Evolutionary conservation across 2,797 vertebrate genomes (phyloP).

Genomic region (Botia almorhae): DNA sequence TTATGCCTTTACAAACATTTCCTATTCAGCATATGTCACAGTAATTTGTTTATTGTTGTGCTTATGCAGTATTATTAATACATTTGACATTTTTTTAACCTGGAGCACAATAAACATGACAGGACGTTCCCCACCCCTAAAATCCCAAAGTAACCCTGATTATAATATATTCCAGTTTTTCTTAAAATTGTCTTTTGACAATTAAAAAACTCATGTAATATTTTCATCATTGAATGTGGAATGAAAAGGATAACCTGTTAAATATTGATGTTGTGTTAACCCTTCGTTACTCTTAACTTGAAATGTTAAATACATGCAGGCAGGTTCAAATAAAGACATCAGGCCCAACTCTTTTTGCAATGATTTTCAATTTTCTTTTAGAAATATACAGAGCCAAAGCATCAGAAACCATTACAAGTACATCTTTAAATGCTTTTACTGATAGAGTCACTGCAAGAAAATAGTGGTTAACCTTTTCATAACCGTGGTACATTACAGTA

Average conservation of each 20-base stretch:
- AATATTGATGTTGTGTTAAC: too few relatives aligned
- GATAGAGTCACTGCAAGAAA: constrained; percentile 76
- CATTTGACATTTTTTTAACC: too few relatives aligned
- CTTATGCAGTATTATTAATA: not conserved
- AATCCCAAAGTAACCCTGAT: not conserved
- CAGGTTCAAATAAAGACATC: constrained; percentile 29
- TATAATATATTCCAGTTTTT: not conserved
- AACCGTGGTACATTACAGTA: constrained; percentile 70
- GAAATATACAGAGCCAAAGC: constrained; percentile 86
- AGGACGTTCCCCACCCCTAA: not conserved
- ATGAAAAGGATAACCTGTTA: too few relatives aligned
- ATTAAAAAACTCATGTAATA: too few relatives aligned
- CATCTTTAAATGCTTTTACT: constrained; percentile 71
- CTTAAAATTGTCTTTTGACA: not conserved
- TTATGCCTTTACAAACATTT: not conserved
- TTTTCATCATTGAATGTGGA: too few relatives aligned
- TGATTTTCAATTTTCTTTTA: constrained; percentile 75
- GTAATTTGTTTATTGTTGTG: not conserved
- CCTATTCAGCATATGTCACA: not conserved
- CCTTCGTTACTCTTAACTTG: not conserved
- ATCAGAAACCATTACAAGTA: constrained; percentile 83
- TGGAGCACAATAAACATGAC: too few relatives aligned
- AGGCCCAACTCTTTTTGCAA: constrained; percentile 44
- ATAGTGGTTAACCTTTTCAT: constrained; percentile 72
- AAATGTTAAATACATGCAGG: not conserved